Base-by-base conservation (phyloP, 2,888 invertebrate genomes). In the Cataglyphis livida region DNA sequence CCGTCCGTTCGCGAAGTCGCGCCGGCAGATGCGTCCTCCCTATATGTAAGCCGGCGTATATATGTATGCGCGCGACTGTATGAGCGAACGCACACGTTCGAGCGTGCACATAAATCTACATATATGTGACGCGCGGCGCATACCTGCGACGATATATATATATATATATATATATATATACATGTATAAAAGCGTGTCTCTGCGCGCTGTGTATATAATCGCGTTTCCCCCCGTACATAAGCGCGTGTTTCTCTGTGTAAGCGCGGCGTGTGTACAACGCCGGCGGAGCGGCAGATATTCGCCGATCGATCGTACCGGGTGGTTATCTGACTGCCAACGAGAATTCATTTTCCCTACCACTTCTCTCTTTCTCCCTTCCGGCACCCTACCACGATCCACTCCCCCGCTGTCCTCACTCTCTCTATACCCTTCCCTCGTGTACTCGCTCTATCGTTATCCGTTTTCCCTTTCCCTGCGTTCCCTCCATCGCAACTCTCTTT, bases 221-320 rank as follows among this genome's bases (percentile, higher is more conserved):
- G 68, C 79, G 87, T 85, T 85, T 88, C 83, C 85, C 83, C 85
- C 82, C 21, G 68, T 86, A 85, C 82, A 84, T 81, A 70, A 83
- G 59, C 84, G 66, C 84, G 70, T 81, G 88, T 85, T 84, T 90
- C 84, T 84, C 71, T 87, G 86, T 87, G 85, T 85, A 84, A 82
- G 81, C 84, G 71, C 84, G 85, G 84, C 71, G 84, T 86, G 87
- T 85, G 88, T 88, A 73, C 73, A 89, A 90, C 88, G 86, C 82
- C 87, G 87, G 83, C 90, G 86, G 83, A 88, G 85, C 90, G 87
- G 90, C 89, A 90, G 89, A 92, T 91, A 92, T 91, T 88, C 86
- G 35, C 78, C 91, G 91, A 93, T 93, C 93, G 93, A 93, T 93
- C 91, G 90, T 89, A 88, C 91, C 90, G 89, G 90, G 91, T 92